Evolutionary conservation across 2,113 vertebrate species (phyloP), one percentile per base, ranked within the genome.

Genomic region (Probosciger aterrimus): DNA sequence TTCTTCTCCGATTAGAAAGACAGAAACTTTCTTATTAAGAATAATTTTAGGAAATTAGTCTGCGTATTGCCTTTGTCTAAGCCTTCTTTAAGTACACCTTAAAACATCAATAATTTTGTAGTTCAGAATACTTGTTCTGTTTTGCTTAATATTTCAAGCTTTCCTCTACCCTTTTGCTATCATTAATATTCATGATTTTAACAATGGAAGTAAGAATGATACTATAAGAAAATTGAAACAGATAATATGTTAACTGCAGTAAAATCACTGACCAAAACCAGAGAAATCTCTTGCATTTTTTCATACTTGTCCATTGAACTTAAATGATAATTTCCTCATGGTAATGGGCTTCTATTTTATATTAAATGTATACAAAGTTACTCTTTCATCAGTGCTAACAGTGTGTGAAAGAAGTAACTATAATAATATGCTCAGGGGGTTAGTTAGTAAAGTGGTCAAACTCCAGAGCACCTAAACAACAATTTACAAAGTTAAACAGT

Each of bases 401-500:
- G 23, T 47, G 43, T 64, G 16, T 94, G 78, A 91, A 96, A 49
- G 22, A 86, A 91, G 14, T 78, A 93, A 96, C 94, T 69, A 92
- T 18, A 91, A 87, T 73, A 82, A 93, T 94, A 70, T 0, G 0
- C n/a, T 90, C 23, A 59, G 63, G 44, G 15, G 11, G 11, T 95
- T 74, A 80, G 44, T 65, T 89, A 87, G 79, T 77, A 62, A 95
- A 91, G 65, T 43, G 8, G 53, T 82, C 67, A 76, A 68, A 77
- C 53, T 80, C 64, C 67, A 74, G 63, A 93, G 31, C 15, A 63
- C 31, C 85, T 80, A 67, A 86, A 7, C 14, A 76, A 86, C 37
- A 90, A 90, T 93, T 95, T 76, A 65, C 31, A 77, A 85, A 87
- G 59, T 82, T 95, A 82, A 94, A 82, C 18, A 73, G 47, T 95